Base-by-base conservation (phyloP, 2,888 invertebrate species). In the Troides oblongomaculatus region DNA sequence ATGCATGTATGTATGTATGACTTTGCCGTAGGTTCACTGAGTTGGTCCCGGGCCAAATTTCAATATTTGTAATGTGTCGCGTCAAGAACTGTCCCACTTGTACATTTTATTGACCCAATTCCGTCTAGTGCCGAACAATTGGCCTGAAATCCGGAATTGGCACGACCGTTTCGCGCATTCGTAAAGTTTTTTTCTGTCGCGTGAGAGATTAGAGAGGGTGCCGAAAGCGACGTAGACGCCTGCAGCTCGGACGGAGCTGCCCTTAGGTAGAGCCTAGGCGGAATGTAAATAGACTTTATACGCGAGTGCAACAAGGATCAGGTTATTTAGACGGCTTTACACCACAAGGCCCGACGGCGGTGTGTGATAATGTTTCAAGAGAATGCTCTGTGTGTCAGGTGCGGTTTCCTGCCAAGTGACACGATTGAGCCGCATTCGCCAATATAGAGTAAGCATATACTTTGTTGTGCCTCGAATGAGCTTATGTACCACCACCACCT, bases 381-480 rank as follows among this genome's bases (percentile, higher is more conserved):
- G 66, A 72, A 79, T 86, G 80, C 80, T 87, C 79, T 89, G 79
- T 87, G 83, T 90, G 87, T 85, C 91, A 91, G 91, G 85, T 91
- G 91, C 91, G 90, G 91, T 79, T 91, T 90, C 91, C 90, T 90
- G 90, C 90, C 91, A 79, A 89, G 86, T 84, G 90, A 90, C 86
- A 86, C 89, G 85, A 89, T 90, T 87, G 89, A 91, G 86, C 89
- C 90, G 81, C 90, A 90, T 88, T 90, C 90, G 83, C 90, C 91
- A 79, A 88, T 90, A 85, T 91, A 90, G 88, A 89, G 91, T 91
- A 90, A 91, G 91, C 90, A 90, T 88, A 82, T 77, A 70, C 78
- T 72, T 70, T 75, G 76, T 77, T 79, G 76, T 74, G 70, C 66
- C 66, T 62, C 66, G 60, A 67, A 63, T 63, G 59, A 64, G 70